Percentiles rank a stretch among this genome's conserved stretches.
Conservation (phyloP, 2,888 invertebrate genomes). For the Stenolophus ochropezus region DNA sequence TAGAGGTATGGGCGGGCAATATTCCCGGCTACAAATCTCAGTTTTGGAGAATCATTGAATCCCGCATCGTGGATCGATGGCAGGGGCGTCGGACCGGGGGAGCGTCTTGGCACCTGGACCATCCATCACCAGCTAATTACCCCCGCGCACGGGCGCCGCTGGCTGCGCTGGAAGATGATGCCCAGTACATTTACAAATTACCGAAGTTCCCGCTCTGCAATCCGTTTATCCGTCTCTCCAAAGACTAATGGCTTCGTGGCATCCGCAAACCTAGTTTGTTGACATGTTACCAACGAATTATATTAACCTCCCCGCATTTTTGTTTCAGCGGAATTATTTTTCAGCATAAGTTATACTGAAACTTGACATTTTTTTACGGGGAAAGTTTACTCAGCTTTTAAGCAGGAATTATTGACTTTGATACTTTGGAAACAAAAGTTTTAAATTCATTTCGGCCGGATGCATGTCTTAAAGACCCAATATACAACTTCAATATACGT, state of each 20-base stretch:
- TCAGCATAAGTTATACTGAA: constrained; percentile 13
- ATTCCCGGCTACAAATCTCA: not conserved
- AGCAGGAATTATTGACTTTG: constrained; percentile 27
- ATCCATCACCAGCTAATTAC: constrained; percentile 62
- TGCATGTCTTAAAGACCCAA: not conserved
- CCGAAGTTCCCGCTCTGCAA: constrained; percentile 54
- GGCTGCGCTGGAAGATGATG: constrained; percentile 50
- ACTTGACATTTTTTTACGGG: constrained; percentile 5
- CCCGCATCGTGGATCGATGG: not conserved
- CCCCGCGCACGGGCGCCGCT: constrained; percentile 2
- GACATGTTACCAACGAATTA: constrained; percentile 51
- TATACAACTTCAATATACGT: no score
- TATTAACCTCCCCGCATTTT: constrained; percentile 44
- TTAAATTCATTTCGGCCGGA: not conserved
- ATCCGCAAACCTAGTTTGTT: constrained; percentile 54
- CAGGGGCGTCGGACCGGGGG: constrained; percentile 46
- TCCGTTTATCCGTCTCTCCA: constrained; percentile 54
- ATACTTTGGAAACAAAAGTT: constrained; percentile 13
- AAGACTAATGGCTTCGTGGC: constrained; percentile 51
- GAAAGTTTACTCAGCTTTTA: constrained; percentile 30
- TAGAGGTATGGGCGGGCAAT: no score
- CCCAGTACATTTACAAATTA: constrained; percentile 60
- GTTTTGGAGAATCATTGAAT: constrained; percentile 5
- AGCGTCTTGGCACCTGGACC: constrained; percentile 61
- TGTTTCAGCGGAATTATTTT: constrained; percentile 30